Base-by-base conservation (phyloP, 1,140 invertebrate species). In the Theocolax elegans region DNA sequence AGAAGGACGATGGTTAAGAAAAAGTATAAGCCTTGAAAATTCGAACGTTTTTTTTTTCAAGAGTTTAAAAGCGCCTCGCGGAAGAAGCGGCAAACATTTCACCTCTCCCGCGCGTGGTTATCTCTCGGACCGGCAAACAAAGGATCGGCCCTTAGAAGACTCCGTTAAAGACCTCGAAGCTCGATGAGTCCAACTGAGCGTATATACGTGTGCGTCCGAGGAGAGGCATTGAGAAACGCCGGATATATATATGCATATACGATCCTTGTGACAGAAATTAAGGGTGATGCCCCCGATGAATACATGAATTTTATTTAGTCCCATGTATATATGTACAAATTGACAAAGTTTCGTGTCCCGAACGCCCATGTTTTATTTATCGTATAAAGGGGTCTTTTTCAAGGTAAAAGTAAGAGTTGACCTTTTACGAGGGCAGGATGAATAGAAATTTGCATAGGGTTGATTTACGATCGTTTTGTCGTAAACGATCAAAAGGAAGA, bases 141-240 rank as follows among this genome's bases (percentile, higher is more conserved):
- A 71, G 69, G 69, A 71, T 71, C 44, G 69, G 69, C 69, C 62
- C 69, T 71, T 71, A 29, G 42, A 27, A 15, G 27, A 35, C 12
- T n/a, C n/a, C n/a, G n/a, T n/a, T n/a, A n/a, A n/a, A n/a, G n/a
- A n/a, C n/a, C n/a, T n/a, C n/a, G n/a, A n/a, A n/a, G n/a, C n/a
- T n/a, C n/a, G n/a, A n/a, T n/a, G n/a, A n/a, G n/a, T n/a, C n/a
- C 12, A 8, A 29, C 29, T 12, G 1, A n/a, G 10, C 17, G 12
- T 9, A 46, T 10, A 13, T 12, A 31, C 40, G 3, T 12, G 12
- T 48, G 31, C 31, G 15, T 27, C 17, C 51, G 38, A 12, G 31
- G 40, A 35, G 35, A 40, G 23, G 4, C 17, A n/a, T 54, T 54
- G 27, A 35, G 27, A 31, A 54, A 54, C 12, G 15, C 51, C 25